Evolutionary conservation across 2,888 invertebrate genomes (phyloP).

Genomic region (Macrophya alboannulata): DNA sequence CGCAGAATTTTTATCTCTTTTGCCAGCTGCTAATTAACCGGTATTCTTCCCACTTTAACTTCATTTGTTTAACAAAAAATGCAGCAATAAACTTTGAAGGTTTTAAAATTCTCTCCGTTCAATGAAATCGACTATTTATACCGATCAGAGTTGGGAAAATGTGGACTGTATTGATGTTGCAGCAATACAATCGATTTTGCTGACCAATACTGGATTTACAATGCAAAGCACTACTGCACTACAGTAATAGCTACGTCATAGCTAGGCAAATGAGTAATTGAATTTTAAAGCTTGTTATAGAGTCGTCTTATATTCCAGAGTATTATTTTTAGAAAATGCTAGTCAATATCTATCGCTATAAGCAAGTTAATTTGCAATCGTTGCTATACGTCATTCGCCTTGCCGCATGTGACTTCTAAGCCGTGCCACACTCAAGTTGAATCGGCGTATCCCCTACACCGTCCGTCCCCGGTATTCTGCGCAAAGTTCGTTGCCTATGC

Average conservation of each 20-base stretch:
- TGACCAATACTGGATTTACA: not conserved
- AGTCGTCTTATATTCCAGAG: not conserved
- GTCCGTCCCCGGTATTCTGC: conserved; percentile 28
- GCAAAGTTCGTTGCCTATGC: conserved; percentile 49
- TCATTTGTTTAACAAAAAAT: not conserved
- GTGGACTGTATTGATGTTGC: not conserved
- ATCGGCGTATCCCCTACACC: not conserved
- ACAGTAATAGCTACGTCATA: not conserved
- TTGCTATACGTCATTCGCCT: conserved; percentile 2
- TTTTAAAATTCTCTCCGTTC: not conserved
- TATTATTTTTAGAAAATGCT: not conserved
- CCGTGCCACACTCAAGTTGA: not conserved
- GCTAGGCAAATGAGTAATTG: not conserved
- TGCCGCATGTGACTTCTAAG: not conserved
- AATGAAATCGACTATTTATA: not conserved
- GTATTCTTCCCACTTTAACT: not conserved
- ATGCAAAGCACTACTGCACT: not conserved
- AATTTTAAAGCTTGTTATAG: not conserved
- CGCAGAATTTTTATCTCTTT: not conserved
- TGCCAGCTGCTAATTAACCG: not conserved
- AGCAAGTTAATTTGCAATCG: conserved; percentile 20
- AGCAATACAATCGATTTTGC: not conserved
- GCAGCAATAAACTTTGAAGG: not conserved
- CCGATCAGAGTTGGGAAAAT: not conserved
- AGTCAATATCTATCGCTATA: conserved; percentile 15